phyloP scores from a whole-genome alignment of 2,113 vertebrate genomes.

The Silurus meridionalis region DNA sequence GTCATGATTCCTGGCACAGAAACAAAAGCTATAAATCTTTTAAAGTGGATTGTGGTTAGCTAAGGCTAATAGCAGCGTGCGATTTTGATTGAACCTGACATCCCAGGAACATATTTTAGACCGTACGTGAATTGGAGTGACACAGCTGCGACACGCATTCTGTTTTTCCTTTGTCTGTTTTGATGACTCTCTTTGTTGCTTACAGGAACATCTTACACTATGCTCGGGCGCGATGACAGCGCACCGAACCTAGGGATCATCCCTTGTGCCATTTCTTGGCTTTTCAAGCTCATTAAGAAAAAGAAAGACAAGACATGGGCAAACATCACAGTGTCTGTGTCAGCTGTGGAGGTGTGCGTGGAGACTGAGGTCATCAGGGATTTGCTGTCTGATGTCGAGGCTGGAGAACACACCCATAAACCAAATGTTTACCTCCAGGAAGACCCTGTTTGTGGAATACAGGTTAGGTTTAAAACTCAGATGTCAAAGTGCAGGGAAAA shows the following conservation, averaged over 20 bases:
- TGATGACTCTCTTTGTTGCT: conserved; percentile 21
- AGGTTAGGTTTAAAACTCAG: conserved; percentile 72
- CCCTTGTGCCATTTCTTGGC: conserved; percentile 96
- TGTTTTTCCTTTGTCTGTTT: background rate
- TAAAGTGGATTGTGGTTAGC: conserved; percentile 39
- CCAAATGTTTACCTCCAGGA: conserved; percentile 88
- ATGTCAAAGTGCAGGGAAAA: background rate
- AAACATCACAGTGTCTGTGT: conserved; percentile 90
- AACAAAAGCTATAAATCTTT: conserved; percentile 55
- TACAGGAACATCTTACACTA: conserved; percentile 93
- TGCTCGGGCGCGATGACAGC: conserved; percentile 90
- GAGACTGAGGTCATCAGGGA: conserved; percentile 92
- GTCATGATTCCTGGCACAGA: conserved; percentile 49
- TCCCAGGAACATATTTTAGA: conserved; percentile 33
- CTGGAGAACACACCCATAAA: conserved; percentile 82
- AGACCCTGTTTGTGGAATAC: conserved; percentile 89
- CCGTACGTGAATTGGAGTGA: background rate
- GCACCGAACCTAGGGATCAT: conserved; percentile 88
- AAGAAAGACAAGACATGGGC: conserved; percentile 94
- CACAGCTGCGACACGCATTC: background rate
- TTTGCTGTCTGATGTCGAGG: conserved; percentile 85
- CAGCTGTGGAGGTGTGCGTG: conserved; percentile 93
- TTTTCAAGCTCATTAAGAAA: conserved; percentile 92
- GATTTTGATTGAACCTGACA: conserved; percentile 43
- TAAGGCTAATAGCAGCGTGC: conserved; percentile 36